Evolutionary conservation across 2,113 vertebrate species (phyloP).

Genomic region (Alethe castanea): DNA sequence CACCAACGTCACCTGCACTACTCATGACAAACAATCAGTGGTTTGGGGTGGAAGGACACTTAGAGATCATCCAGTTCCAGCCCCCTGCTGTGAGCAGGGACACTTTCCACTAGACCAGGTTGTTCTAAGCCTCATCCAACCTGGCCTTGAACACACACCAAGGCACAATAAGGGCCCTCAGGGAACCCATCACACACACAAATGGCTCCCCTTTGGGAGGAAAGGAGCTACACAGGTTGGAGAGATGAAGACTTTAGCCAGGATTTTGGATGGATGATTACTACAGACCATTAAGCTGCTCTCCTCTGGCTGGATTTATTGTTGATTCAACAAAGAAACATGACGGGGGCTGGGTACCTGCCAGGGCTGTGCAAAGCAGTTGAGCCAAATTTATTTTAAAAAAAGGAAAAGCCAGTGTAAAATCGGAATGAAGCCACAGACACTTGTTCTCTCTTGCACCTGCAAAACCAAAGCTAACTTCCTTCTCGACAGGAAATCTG

Average conservation of each 20-base stretch:
- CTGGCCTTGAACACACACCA: not conserved
- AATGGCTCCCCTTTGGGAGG: not conserved
- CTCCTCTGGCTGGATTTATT: not conserved
- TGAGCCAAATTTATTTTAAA: not conserved
- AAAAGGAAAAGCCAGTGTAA: not conserved
- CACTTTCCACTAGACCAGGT: not conserved
- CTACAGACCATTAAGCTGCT: not conserved
- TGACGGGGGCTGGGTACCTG: not conserved
- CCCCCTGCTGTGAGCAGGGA: not conserved
- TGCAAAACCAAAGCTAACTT: not conserved
- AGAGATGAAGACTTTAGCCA: not conserved
- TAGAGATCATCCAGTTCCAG: not conserved
- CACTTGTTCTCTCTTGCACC: not conserved
- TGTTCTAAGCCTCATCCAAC: not conserved
- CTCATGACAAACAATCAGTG: not conserved
- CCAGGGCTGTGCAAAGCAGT: not conserved
- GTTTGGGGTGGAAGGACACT: not conserved
- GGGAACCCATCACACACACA: not conserved
- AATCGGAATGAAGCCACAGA: not conserved
- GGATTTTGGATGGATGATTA: not conserved
- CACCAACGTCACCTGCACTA: not conserved
- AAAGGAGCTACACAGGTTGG: not conserved
- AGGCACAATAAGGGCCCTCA: not conserved
- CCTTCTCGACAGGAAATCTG: not conserved
- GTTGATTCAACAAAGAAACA: constrained; percentile 16